Base-by-base conservation (phyloP, 2,797 vertebrate species). In the Spinus olivaceus region DNA sequence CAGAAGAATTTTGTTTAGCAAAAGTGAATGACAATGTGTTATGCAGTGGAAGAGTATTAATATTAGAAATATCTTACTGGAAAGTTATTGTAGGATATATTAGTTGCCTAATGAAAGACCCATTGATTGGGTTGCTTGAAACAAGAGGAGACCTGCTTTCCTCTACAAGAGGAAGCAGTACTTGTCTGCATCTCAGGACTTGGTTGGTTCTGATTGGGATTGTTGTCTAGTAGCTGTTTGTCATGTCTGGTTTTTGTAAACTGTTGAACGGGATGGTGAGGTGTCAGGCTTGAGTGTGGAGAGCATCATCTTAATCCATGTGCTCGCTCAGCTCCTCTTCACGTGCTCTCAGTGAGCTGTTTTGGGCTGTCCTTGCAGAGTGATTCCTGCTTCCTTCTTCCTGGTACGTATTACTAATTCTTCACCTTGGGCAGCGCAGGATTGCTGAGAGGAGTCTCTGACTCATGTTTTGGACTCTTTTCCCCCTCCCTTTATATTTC, bases 261-360 rank as follows among this genome's bases (percentile, higher is more conserved):
- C 10, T 53, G 24, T 56, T 86, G 81, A 53, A 61, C 0, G 5
- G 57, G 65, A 46, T 25, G 32, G 20, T 65, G 69, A 44, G 12
- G 57, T 87, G 33, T 65, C 35, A 64, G 77, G 54, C 16, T 59
- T 57, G 57, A 66, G 39, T 0, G 0, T n/a, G 54, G 64, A 78
- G 50, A 37, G 20, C 25, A 10, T 56, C 4, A 0, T 32, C 37
- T 16, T 35, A 37, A 66, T 37, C 32, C 8, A 0, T 70, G 71
- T 54, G n/a, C 54, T 65, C 0, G 0, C 20, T 23, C 44, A 50
- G 39, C 28, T 87, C 33, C 3, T 0, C 47, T 81, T 47, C 4
- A 0, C 3, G 1, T 46, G 24, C 41, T 60, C 56, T 27, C 28
- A 20, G 77, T 21, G 65, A n/a, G 24, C 13, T 56, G 25, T 84